Conservation (phyloP, 2,797 vertebrate species). For the Yasuhikotakia modesta region DNA sequence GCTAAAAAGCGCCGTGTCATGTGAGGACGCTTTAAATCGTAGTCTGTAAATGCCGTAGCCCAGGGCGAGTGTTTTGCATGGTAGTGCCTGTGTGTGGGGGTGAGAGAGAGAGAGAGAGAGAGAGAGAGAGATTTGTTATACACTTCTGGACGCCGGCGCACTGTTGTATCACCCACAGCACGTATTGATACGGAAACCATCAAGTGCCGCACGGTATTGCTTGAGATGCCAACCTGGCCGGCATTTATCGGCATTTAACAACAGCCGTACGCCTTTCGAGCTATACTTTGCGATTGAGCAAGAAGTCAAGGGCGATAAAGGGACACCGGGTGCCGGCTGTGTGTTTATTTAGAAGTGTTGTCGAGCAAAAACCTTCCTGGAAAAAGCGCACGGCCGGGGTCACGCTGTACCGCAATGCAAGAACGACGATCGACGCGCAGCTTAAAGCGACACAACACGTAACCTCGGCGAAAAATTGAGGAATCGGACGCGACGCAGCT, state of each 20-base stretch:
- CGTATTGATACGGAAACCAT: neutral
- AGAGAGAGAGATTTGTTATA: neutral
- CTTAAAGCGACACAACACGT: constrained; percentile 7
- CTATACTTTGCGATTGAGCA: neutral
- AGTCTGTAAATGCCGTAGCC: neutral
- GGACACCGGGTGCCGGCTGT: neutral
- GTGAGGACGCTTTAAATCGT: no score
- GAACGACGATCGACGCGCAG: neutral
- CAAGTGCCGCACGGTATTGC: neutral
- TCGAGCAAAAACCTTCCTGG: constrained; percentile 17
- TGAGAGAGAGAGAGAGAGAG: constrained; percentile 6
- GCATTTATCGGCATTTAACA: constrained; percentile 36
- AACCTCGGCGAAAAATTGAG: constrained; percentile 22
- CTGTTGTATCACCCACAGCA: neutral
- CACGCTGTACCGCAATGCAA: constrained; percentile 20
- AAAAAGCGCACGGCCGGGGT: constrained; percentile 1
- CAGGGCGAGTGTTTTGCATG: neutral
- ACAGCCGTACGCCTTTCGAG: neutral
- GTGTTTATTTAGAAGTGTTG: constrained; percentile 15
- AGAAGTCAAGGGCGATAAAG: neutral
- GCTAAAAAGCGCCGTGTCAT: neutral
- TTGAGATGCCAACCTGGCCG: constrained; percentile 14
- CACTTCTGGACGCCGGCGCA: neutral
- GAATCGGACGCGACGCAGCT: neutral
- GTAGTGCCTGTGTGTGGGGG: neutral